These are phyloP conservation scores for Spialia ferax DNA, from an alignment of 2,888 invertebrate genomes.

Conservation along the genomic window DNA sequence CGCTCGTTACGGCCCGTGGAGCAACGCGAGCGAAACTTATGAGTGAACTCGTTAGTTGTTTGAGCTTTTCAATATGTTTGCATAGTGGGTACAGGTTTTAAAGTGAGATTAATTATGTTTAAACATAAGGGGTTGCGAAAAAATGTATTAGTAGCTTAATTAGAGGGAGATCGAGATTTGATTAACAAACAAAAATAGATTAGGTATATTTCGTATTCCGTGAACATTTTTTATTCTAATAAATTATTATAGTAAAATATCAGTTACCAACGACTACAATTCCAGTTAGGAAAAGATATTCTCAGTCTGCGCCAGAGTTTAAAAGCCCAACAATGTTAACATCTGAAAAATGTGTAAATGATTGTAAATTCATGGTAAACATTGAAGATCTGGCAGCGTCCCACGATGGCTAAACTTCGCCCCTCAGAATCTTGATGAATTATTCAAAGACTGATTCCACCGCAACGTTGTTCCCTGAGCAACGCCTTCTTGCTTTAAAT, in stretches of 20 bases:
- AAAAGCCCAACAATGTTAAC: constrained; percentile 7
- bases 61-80: constrained; percentile 32
- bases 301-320: too few species aligned
- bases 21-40: constrained; percentile 48
- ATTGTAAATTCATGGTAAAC: constrained; percentile 40
- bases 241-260: too few species aligned
- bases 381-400: constrained; percentile 37
- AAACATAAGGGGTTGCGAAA: too few species aligned
- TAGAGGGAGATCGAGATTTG: too few species aligned
- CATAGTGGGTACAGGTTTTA: background rate
- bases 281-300: too few species aligned
- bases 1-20: constrained; percentile 66
- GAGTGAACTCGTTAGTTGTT: constrained; percentile 41
- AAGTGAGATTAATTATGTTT: background rate
- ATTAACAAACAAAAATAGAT: too few species aligned
- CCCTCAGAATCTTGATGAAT: constrained; percentile 39
- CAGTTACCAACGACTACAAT: too few species aligned
- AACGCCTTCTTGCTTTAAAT: constrained; percentile 38
- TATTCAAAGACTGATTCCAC: constrained; percentile 37
- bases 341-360: constrained; percentile 38
- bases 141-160: too few species aligned
- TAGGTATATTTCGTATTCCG: too few species aligned
- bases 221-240: too few species aligned
- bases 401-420: constrained; percentile 37
- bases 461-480: constrained; percentile 23